Base-by-base conservation (phyloP, 2,888 invertebrate genomes). In the Drosophila atripex region DNA sequence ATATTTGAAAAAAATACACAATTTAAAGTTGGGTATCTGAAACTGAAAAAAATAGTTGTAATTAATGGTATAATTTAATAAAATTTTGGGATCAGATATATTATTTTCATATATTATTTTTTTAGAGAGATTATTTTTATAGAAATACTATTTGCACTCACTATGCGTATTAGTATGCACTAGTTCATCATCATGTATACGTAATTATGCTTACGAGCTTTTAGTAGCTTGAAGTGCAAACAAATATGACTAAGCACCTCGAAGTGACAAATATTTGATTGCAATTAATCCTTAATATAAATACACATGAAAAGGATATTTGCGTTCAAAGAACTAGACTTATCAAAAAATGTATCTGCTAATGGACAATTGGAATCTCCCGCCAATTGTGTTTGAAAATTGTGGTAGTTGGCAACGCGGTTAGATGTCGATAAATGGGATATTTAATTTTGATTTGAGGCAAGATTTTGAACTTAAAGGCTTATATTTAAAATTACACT, bases 161-260 rank as follows among this genome's bases (percentile, higher is more conserved):
- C 21, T 53, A 41, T 28, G 39, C 16, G 8, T 7, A 7, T 25
- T 1, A 5, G 14, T 6, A 14, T 28, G 8, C 4, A 14, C 3
- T 9, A 11, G 46, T 14, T n/a, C 38, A 38, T 14, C n/a, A 4
- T n/a, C 28, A 8, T 47, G 5, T 5, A 28, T n/a, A n/a, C 25
- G 9, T 47, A 47, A 46, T n/a, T 38, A 38, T 38, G 5, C n/a
- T n/a, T 38, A n/a, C n/a, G 14, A 7, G 14, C n/a, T 2, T n/a
- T n/a, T 14, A 7, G n/a, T 12, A 38, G 38, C 38, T 38, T 38
- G 38, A 38, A n/a, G 38, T 38, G 38, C 38, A 38, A 38, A 38
- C n/a, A 38, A 38, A 38, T 14, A n/a, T 38, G 38, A 38, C 38
- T 38, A 12, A 38, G 38, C n/a, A 38, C 38, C 38, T 38, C n/a